Base-by-base conservation (phyloP, 1,140 invertebrate species). In the Procambarus virginalis region DNA sequence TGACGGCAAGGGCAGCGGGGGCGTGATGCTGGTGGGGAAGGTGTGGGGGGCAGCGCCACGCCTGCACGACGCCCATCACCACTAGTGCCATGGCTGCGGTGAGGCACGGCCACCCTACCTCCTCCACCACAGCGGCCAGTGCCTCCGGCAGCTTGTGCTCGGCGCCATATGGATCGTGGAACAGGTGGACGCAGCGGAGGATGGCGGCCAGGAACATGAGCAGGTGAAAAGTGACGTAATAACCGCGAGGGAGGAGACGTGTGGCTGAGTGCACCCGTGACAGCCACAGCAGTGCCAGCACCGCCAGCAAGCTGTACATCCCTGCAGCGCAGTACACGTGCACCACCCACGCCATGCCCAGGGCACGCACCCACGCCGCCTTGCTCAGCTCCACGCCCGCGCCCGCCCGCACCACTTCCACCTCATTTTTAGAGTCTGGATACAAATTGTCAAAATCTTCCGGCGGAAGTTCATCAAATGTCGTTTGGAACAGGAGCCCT, bases 111-210 rank as follows among this genome's bases (percentile, higher is more conserved):
- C 97, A 96, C 0, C 97, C 97, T 48, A 97, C 95, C 92, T 97
- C 96, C 85, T 97, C 95, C 3, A 98, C 93, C n/a, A 98, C 95
- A 89, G 96, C 96, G 51, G 97, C 96, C 14, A 98, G 93, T 64
- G 97, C 96, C n/a, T 96, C 95, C 58, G 96, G 96, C 92, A 98
- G 95, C 0, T 96, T 96, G 70, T 95, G 95, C 86, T 96, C 96
- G 9, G 97, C 95, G 93, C 98, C 98, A 93, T 98, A 98, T 0
- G 97, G 96, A 94, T 98, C 97, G 92, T 97, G 97, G 92, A 97
- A 97, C 80, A 98, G 95, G 93, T 97, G 98, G 92, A 97, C 96
- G 92, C 97, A 97, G 77, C 97, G 94, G 91, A 97, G 94, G 6
- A 96, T 95, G 92, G 97, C 97, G 12, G 98, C 96, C 17, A 96